These are phyloP conservation scores for Seriola aureovittata DNA, from an alignment of 2,113 vertebrate species.

Conservation along the genomic window DNA sequence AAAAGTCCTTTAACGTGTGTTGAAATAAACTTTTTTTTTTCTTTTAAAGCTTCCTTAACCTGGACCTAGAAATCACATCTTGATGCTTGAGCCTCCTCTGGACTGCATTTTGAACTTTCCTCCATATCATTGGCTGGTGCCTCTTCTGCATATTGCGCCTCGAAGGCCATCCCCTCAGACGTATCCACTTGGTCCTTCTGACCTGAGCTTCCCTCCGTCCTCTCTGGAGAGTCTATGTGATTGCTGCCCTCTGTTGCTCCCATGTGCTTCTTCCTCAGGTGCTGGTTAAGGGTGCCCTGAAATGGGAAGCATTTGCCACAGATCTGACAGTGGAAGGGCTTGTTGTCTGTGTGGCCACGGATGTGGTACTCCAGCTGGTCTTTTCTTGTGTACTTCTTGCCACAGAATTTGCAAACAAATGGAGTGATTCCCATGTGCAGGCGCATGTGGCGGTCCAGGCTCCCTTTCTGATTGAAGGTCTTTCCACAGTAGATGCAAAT, in stretches of 20 bases:
- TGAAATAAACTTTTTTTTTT: conserved; percentile 66
- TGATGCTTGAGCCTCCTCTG: conserved; percentile 80
- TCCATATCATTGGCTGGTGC: conserved; percentile 76
- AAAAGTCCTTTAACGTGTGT: conserved; percentile 62
- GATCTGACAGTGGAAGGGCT: conserved; percentile 98
- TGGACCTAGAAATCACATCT: conserved; percentile 84
- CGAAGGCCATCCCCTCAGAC: conserved; percentile 90
- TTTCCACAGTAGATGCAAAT: conserved; percentile 99
- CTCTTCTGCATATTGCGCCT: conserved; percentile 82
- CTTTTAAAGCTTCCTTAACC: conserved; percentile 81
- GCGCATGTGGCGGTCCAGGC: conserved; percentile 98
- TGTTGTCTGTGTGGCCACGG: conserved; percentile 98
- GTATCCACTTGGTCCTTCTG: conserved; percentile 89
- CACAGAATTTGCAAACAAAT: conserved; percentile 98
- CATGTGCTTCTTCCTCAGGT: conserved; percentile 98
- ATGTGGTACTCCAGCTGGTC: conserved; percentile 99
- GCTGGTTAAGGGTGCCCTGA: conserved; percentile 99
- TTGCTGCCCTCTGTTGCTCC: conserved; percentile 88
- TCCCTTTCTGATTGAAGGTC: conserved; percentile 99
- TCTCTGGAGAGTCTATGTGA: conserved; percentile 90
- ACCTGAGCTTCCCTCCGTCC: conserved; percentile 88
- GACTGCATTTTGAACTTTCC: conserved; percentile 83
- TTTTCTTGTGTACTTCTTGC: conserved; percentile 99
- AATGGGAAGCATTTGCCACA: conserved; percentile 99
- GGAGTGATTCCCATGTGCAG: conserved; percentile 99